A percentile compares a stretch with the other conserved stretches of the same genome.
Conservation (phyloP, 2,888 invertebrate genomes). For the Alloscopus bannaensis region DNA sequence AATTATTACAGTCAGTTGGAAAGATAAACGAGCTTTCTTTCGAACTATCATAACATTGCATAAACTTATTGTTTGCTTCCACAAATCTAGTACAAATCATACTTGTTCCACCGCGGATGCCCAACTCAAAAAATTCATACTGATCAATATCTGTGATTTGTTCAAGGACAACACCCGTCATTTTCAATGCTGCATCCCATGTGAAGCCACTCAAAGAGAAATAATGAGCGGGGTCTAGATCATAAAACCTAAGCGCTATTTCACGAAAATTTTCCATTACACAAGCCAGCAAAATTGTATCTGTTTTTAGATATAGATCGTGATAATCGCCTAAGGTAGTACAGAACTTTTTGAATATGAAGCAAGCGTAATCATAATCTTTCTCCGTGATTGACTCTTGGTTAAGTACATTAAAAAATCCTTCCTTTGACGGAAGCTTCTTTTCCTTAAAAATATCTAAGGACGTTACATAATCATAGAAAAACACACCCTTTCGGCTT, state of each 20-base stretch:
- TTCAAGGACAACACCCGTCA: conserved; percentile 24
- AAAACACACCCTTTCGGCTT: conserved; percentile 23
- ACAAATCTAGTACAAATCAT: conserved; percentile 24
- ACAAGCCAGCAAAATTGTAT: conserved; percentile 31
- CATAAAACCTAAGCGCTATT: conserved; percentile 9
- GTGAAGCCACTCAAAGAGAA: conserved; percentile 31
- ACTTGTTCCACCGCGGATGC: conserved; percentile 33
- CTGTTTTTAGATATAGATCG: conserved; percentile 41
- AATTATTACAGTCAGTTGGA: conserved; percentile 36
- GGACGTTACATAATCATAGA: conserved; percentile 28
- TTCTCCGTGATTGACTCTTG: not conserved
- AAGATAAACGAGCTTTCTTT: conserved; percentile 16
- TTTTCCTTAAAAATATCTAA: conserved; percentile 27
- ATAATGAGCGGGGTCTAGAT: conserved; percentile 50
- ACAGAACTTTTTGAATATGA: conserved; percentile 26
- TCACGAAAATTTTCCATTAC: conserved; percentile 51
- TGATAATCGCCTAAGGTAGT: conserved; percentile 39
- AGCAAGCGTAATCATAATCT: conserved; percentile 18
- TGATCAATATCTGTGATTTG: conserved; percentile 16
- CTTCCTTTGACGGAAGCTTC: conserved; percentile 3
- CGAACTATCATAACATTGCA: not conserved
- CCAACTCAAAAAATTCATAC: conserved; percentile 44
- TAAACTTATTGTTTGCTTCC: conserved; percentile 39
- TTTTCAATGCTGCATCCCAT: conserved; percentile 48
- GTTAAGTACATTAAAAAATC: conserved; percentile 21